phyloP scores from a whole-genome alignment of 2,113 vertebrate genomes.

The Oenanthe oenanthe region DNA sequence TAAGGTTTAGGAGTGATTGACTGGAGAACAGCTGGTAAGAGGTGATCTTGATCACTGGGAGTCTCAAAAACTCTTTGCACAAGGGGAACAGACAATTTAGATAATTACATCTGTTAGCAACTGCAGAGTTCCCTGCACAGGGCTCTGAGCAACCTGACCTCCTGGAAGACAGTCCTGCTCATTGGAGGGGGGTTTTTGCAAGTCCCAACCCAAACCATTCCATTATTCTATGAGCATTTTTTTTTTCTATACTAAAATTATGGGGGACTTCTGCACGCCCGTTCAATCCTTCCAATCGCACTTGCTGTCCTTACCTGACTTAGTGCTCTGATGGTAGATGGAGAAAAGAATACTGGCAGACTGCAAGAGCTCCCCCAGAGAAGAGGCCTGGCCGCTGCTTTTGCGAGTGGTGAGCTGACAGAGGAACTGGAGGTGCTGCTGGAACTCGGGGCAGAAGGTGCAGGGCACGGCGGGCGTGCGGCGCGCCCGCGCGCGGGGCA shows the following conservation, averaged over 20 bases:
- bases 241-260: neutral
- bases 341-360: conserved; percentile 81
- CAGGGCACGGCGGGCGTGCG: conserved; percentile 77
- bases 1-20: neutral
- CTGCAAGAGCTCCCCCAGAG: conserved; percentile 88
- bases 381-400: conserved; percentile 82
- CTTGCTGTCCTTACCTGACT: conserved; percentile 55
- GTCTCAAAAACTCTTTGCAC: neutral
- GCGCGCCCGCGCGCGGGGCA: conserved; percentile 76
- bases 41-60: neutral
- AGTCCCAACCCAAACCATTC: neutral
- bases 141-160: neutral
- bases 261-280: neutral
- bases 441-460: conserved; percentile 90
- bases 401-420: conserved; percentile 82
- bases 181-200: neutral
- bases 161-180: neutral
- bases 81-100: neutral
- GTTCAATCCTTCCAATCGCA: no score
- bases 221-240: neutral
- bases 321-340: conserved; percentile 83
- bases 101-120: neutral
- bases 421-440: conserved; percentile 80
- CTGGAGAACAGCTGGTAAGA: neutral
- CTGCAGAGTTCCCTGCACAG: neutral